Base-by-base conservation (phyloP, 1,140 invertebrate species). In the Sipha flava region DNA sequence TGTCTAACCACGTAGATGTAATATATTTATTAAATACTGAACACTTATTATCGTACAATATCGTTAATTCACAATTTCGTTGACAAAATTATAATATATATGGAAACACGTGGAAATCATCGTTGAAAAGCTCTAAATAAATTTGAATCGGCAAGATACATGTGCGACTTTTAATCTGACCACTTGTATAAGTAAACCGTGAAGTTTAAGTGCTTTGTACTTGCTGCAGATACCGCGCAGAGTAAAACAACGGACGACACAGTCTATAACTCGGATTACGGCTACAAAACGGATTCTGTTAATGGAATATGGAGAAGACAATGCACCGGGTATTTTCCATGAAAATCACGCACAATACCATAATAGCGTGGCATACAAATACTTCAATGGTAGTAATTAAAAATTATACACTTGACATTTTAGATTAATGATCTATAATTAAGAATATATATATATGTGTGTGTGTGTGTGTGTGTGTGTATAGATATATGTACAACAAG, bases 351-450 rank as follows among this genome's bases (percentile, higher is more conserved):
- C 21, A 66, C 62, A 66, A 66, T 40, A 40, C 62, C 31, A 37
- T 14, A 64, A 31, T 62, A 31, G 31, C 31, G 31, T 37, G 18
- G 2, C 21, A 12, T 14, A 64, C 26, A n/a, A 14, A 66, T 66
- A 66, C 37, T 40, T 23, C 62, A n/a, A 40, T 21, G 10, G n/a
- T 6, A 21, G 34, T 66, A 66, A 66, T 66, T 66, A 66, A 40
- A 66, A 66, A 66, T 37, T 66, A 37, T 64, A 66, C 34, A 66
- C 31, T 66, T 66, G 31, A 66, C 62, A 66, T 37, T 66, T 66
- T 40, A 66, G 12, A 66, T 66, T 66, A 66, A 66, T 66, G 31
- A 66, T 66, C 10, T 37, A 16, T 40, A 18, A 66, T 40, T 66
- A 64, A n/a, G 31, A 64, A 40, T 64, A 34, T 21, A 37, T 21